Conservation (phyloP, 2,888 invertebrate genomes). For the Drosophila koepferae region DNA sequence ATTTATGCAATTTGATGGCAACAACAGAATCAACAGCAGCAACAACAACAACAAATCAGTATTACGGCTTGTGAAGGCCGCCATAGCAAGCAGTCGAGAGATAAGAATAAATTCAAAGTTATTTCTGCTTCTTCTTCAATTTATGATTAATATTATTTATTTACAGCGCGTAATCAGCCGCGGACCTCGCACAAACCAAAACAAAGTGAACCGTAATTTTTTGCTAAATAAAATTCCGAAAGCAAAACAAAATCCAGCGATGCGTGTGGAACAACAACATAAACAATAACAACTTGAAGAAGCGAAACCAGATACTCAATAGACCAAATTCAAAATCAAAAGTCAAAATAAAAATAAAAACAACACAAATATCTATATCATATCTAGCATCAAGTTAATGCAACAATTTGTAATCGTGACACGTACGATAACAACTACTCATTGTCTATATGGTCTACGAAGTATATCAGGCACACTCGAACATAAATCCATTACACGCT, state of each 20-base stretch:
- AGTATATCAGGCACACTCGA: not conserved
- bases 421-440: slow-evolving; percentile 51
- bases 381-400: slow-evolving; percentile 56
- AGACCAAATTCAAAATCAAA: slow-evolving; percentile 10
- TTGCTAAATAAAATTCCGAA: slow-evolving; percentile 19
- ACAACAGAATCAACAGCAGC: not conserved
- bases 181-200: slow-evolving; percentile 47
- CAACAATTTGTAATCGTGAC: slow-evolving; percentile 65
- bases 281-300: slow-evolving; percentile 42
- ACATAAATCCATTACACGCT: slow-evolving; percentile 10
- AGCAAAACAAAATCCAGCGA: slow-evolving; percentile 35
- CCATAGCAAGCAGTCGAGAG: slow-evolving; percentile 16
- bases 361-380: slow-evolving; percentile 3
- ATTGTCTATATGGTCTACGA: not conserved
- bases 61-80: slow-evolving; percentile 5
- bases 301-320: slow-evolving; percentile 10
- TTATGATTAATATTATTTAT: slow-evolving; percentile 66
- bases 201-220: slow-evolving; percentile 20
- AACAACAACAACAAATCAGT: slow-evolving; percentile 1
- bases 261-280: slow-evolving; percentile 40
- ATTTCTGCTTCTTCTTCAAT: slow-evolving; percentile 18
- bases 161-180: slow-evolving; percentile 70
- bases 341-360: slow-evolving; percentile 11
- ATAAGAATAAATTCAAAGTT: slow-evolving; percentile 32
- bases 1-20: slow-evolving; percentile 47